Evolutionary conservation across 2,113 vertebrate genomes (phyloP).

Genomic region (Daubentonia madagascariensis): DNA sequence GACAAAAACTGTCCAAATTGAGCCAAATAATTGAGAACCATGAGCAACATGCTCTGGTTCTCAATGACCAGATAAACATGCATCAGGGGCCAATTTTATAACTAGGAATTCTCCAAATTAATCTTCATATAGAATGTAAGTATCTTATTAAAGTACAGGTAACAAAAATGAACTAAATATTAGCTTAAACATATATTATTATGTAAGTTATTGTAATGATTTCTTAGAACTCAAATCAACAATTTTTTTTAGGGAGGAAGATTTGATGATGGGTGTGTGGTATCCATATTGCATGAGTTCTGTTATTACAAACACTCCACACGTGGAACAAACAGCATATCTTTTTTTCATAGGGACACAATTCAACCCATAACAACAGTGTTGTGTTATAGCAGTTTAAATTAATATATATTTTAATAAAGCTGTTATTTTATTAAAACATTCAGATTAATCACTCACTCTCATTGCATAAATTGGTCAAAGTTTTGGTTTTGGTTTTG

Average conservation of each 20-base stretch:
- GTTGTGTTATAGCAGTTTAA: background rate
- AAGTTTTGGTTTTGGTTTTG: background rate
- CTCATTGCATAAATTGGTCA: background rate
- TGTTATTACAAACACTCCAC: background rate
- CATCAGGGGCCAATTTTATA: background rate
- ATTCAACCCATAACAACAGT: no score
- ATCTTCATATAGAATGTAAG: background rate
- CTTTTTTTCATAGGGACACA: no score
- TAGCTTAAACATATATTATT: accelerated
- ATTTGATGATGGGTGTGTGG: accelerated
- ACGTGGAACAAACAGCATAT: accelerated
- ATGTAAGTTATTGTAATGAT: no score
- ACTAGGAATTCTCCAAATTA: background rate
- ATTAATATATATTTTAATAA: background rate
- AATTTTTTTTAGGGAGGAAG: background rate
- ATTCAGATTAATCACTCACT: background rate
- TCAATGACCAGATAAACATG: background rate
- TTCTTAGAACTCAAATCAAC: background rate
- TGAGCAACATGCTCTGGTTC: background rate
- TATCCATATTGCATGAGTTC: accelerated
- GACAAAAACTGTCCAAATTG: background rate
- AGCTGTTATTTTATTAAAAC: background rate
- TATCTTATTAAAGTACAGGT: background rate
- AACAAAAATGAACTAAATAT: background rate
- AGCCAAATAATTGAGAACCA: accelerated